Evolutionary conservation across 2,113 vertebrate genomes (phyloP), one percentile per base, ranked within the genome.

Genomic region (Hemiprocne comata): DNA sequence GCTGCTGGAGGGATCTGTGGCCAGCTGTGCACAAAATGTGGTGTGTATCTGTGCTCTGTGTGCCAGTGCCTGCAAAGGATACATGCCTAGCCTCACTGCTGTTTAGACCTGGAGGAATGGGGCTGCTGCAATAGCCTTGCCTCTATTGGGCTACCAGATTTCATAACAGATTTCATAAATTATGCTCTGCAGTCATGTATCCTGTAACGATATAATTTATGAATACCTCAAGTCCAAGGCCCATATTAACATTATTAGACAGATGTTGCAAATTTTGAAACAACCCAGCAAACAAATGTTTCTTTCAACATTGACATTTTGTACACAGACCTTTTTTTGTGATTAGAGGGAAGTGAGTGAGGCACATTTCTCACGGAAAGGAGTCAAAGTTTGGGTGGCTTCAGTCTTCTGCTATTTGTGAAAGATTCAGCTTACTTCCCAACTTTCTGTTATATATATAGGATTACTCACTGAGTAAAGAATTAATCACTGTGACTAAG

Each of bases 231-330:
- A 90, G 7, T 46, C 34, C 12, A 67, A 83, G n/a, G 5, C 5
- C 3, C 38, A 50, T n/a, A 25, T 38, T n/a, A 61, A 1, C n/a
- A 34, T 13, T 77, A 44, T 17, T 46, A 28, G 13, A 20, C 8
- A 60, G 18, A 57, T 17, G 7, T 4, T 42, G 60, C 6, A 62
- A 57, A 67, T 62, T 76, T 24, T 53, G 20, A 46, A 76, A 23
- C 1, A 3, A 24, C 10, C 2, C 15, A 51, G 4, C 1, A 75
- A 62, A 62, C 1, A 2, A 4, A 13, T 36, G 17, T 3, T 75
- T 78, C 28, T 83, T 90, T 64, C 21, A 75, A 54, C 29, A 28
- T 10, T 67, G 12, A 4, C 57, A 25, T 26, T 80, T n/a, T 86
- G 18, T 50, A 42, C 12, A 28, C 2, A 65, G 10, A 73, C 24